These are phyloP conservation scores for Isurus oxyrinchus DNA, from an alignment of 2,113 vertebrate genomes.

Conservation along the genomic window DNA sequence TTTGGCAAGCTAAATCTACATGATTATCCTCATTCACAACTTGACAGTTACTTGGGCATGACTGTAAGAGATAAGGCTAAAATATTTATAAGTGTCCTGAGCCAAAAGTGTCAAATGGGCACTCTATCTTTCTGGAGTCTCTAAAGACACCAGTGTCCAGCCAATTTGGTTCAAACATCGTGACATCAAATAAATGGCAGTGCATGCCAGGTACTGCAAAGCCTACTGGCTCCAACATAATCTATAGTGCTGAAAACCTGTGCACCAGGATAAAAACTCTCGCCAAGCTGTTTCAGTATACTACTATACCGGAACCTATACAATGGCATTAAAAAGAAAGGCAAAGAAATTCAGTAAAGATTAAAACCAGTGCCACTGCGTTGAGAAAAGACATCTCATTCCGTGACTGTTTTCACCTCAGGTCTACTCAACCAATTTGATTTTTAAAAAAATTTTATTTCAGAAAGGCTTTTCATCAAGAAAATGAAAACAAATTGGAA, in stretches of 20 bases:
- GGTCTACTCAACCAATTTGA: conserved; percentile 19
- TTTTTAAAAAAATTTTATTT: neutral
- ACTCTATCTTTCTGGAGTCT: neutral
- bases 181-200: neutral
- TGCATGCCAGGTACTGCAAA: neutral
- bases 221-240: neutral
- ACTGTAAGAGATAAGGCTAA: neutral
- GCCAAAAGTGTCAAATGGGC: neutral
- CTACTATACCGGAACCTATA: neutral
- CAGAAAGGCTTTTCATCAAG: neutral
- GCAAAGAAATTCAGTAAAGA: neutral
- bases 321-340: neutral
- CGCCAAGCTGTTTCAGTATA: neutral
- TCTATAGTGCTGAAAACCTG: neutral
- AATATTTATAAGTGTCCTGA: neutral
- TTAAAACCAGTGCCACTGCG: neutral
- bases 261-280: neutral
- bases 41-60: neutral
- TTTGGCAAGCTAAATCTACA: neutral
- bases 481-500: neutral
- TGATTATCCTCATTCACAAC: neutral
- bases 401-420: neutral
- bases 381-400: neutral
- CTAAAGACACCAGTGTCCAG: neutral
- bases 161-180: neutral